Evolutionary conservation across 2,888 invertebrate species (phyloP).

Genomic region (Laspeyria flexula): DNA sequence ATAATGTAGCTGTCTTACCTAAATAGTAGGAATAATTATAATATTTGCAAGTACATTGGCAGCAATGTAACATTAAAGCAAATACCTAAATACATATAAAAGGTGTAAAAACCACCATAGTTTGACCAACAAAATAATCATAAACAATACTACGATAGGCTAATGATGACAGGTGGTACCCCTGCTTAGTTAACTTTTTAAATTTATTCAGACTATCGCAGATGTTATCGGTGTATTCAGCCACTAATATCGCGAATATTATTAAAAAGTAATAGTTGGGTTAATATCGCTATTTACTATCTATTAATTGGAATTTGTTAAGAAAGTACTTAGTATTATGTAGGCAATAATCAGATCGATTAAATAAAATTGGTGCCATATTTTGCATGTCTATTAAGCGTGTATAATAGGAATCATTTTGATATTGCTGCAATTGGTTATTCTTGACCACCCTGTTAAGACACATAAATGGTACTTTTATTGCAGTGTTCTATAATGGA

Average conservation of each 20-base stretch:
- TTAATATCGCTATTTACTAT: conserved; percentile 17
- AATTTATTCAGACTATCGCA: conserved; percentile 18
- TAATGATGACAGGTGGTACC: conserved; percentile 32
- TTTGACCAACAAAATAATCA: conserved; percentile 1
- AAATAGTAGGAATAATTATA: neutral
- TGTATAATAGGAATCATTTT: too few species aligned
- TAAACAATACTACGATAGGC: conserved; percentile 7
- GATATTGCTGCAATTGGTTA: too few species aligned
- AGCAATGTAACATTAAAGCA: neutral
- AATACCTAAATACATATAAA: neutral
- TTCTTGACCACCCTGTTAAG: too few species aligned
- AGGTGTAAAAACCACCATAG: neutral
- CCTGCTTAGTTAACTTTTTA: conserved; percentile 15
- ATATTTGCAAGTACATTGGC: neutral
- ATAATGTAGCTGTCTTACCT: too few species aligned
- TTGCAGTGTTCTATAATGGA: too few species aligned
- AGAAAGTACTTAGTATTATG: conserved; percentile 15
- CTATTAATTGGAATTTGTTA: conserved; percentile 21
- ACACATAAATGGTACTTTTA: too few species aligned
- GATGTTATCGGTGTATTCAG: conserved; percentile 8
- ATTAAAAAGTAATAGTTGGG: conserved; percentile 27
- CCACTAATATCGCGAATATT: conserved; percentile 10
- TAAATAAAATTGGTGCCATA: too few species aligned
- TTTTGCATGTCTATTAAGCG: too few species aligned
- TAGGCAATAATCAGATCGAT: neutral